These are phyloP conservation scores for Encarsia formosa DNA, from an alignment of 2,888 invertebrate genomes.

Conservation along the genomic window DNA sequence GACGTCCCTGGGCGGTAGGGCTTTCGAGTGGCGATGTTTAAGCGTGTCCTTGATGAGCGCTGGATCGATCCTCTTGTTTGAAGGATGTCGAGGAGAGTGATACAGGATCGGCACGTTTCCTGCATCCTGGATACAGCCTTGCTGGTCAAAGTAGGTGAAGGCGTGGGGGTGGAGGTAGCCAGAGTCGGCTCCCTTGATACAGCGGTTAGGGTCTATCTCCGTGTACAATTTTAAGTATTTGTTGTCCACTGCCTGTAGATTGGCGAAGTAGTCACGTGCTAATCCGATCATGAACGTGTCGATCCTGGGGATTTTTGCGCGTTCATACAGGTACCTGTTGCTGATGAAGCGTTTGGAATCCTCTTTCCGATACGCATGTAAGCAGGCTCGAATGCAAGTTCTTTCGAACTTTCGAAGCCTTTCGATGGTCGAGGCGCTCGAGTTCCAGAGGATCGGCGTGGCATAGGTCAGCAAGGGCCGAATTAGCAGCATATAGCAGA, in stretches of 20 bases:
- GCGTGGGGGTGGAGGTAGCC: neutral
- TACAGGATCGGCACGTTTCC: neutral
- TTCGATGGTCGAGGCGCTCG: slow-evolving; percentile 7
- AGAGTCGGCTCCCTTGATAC: neutral
- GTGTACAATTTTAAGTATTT: no score
- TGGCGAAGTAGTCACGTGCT: no score
- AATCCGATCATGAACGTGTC: no score
- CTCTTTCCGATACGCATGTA: neutral
- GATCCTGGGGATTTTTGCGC: no score
- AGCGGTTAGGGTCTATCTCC: neutral
- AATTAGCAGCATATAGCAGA: no score
- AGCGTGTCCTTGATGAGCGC: no score
- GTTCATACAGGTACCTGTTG: no score
- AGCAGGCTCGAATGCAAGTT: slow-evolving; percentile 9
- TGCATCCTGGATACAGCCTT: neutral
- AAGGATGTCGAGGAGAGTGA: neutral
- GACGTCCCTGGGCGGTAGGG: no score
- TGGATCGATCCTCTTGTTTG: slow-evolving; percentile 1
- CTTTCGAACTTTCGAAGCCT: no score
- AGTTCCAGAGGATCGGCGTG: slow-evolving; percentile 10
- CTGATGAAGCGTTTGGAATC: neutral
- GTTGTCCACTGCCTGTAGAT: no score
- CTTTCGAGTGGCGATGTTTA: no score
- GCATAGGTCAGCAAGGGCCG: no score
- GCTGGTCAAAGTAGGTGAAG: neutral